Base-by-base conservation (phyloP, 2,888 invertebrate species). In the Dolichomitus sp. region DNA sequence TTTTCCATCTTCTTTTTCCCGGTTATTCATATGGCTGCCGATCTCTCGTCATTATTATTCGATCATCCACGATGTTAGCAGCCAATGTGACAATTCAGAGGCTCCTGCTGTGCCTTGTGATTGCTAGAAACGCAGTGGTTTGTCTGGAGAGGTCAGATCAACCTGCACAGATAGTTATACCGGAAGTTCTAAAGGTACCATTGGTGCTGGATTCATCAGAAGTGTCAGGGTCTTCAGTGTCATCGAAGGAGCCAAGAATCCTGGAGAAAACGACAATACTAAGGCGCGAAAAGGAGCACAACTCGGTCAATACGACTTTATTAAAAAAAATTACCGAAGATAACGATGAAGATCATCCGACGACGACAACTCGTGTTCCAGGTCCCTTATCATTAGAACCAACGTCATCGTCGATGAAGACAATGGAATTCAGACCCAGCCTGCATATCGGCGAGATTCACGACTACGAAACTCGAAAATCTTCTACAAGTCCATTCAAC, bases 341-440 rank as follows among this genome's bases (percentile, higher is more conserved):
- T 2, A 17, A 37, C 7, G 61, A 59, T 11, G 30, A 68, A 1
- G 57, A 63, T 9, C 42, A 63, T 6, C 12, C 30, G 14, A 63
- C 57, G 14, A 27, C 42, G 17, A 74, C 65, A 9, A 65, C 42
- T 23, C 27, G 19, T 66, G 6, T 37, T 19, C 30, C 30, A 9
- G 57, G 23, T 14, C 30, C 52, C 11, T 3, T n/a, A 2, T 40
- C 45, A 19, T n/a, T 66, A 14, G 11, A 45, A 14, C 52, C 81
- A 1, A 11, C 65, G 9, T 61, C 78, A 1, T 14, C 65, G 12
- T 65, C 70, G 0, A 23, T 40, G 42, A 76, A 76, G 57, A 23
- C n/a, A 1, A 50, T 48, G 33, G 83, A 70, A 5, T 90, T 90
- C 72, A 85, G 83, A 27, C 92, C 92, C 9, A 92, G 92, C 77